phyloP scores from a whole-genome alignment of 1,140 invertebrate species.

The Apis cerana region DNA sequence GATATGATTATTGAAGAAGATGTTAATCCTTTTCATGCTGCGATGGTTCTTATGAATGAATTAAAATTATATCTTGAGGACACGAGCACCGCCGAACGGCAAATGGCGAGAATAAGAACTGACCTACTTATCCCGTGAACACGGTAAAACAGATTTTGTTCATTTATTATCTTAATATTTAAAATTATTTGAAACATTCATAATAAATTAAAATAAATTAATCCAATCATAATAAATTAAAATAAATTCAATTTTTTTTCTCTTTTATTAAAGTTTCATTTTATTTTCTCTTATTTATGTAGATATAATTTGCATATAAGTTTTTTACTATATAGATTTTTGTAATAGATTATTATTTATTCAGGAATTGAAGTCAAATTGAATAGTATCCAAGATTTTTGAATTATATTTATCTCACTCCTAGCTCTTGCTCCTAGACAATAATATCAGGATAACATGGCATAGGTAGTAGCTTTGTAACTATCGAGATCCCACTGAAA shows the following conservation, averaged over 20 bases:
- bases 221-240: too few relatives aligned
- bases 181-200: too few relatives aligned
- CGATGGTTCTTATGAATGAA: conserved; percentile 67
- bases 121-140: conserved; percentile 74
- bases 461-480: conserved; percentile 41
- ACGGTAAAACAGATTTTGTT: conserved; percentile 10
- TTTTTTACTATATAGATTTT: background rate
- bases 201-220: too few relatives aligned
- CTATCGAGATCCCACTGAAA: conserved; percentile 37
- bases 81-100: conserved; percentile 55
- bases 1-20: conserved; percentile 59
- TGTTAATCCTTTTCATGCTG: conserved; percentile 56
- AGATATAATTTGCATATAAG: background rate
- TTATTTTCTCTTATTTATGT: background rate
- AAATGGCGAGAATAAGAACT: conserved; percentile 69
- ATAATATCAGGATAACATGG: conserved; percentile 54
- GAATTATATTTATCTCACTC: conserved; percentile 20
- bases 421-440: conserved; percentile 57
- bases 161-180: background rate
- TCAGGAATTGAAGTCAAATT: background rate
- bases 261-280: background rate
- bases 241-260: background rate
- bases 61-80: conserved; percentile 68
- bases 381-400: background rate
- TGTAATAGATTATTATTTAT: background rate